Conservation (phyloP, 2,888 invertebrate genomes). For the Pediacus dermestoides region DNA sequence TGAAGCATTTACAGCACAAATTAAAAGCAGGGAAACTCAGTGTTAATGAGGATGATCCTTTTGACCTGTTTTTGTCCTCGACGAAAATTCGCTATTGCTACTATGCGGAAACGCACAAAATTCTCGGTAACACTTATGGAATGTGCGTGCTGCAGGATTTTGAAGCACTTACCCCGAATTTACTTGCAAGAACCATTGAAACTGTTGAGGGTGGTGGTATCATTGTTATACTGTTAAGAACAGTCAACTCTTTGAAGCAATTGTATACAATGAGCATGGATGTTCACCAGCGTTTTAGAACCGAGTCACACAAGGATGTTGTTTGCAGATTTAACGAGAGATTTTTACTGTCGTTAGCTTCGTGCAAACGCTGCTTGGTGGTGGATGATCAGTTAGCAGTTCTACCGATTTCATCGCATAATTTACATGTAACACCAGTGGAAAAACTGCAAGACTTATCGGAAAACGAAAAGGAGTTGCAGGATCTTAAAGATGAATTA, state of each 20-base stretch:
- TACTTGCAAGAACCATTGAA: slow-evolving; percentile 93
- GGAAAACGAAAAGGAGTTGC: slow-evolving; percentile 60
- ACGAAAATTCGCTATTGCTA: slow-evolving; percentile 97
- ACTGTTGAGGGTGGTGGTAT: slow-evolving; percentile 87
- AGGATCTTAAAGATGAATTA: slow-evolving; percentile 74
- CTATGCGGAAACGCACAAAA: slow-evolving; percentile 96
- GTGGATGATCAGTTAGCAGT: slow-evolving; percentile 91
- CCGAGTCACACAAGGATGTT: slow-evolving; percentile 89
- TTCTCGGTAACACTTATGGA: slow-evolving; percentile 90
- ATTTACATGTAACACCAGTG: slow-evolving; percentile 74
- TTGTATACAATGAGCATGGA: slow-evolving; percentile 98
- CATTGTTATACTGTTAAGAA: slow-evolving; percentile 81
- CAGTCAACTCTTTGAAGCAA: slow-evolving; percentile 85
- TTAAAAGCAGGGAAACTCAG: slow-evolving; percentile 84
- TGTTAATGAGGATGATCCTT: slow-evolving; percentile 92
- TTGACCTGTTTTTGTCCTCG: slow-evolving; percentile 92
- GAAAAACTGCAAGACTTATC: slow-evolving; percentile 53
- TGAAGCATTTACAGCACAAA: slow-evolving; percentile 77
- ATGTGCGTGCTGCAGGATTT: slow-evolving; percentile 80
- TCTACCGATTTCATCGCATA: slow-evolving; percentile 87
- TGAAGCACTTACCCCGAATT: slow-evolving; percentile 95
- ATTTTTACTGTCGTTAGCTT: slow-evolving; percentile 84
- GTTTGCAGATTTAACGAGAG: slow-evolving; percentile 95
- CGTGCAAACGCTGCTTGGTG: slow-evolving; percentile 85
- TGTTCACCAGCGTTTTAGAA: slow-evolving; percentile 92